A percentile compares a stretch with the other conserved stretches of the same genome.
Evolutionary conservation across 35 echinoderm and acorn worm species (phyloP).

Genomic region (Lytechinus variegatus): DNA sequence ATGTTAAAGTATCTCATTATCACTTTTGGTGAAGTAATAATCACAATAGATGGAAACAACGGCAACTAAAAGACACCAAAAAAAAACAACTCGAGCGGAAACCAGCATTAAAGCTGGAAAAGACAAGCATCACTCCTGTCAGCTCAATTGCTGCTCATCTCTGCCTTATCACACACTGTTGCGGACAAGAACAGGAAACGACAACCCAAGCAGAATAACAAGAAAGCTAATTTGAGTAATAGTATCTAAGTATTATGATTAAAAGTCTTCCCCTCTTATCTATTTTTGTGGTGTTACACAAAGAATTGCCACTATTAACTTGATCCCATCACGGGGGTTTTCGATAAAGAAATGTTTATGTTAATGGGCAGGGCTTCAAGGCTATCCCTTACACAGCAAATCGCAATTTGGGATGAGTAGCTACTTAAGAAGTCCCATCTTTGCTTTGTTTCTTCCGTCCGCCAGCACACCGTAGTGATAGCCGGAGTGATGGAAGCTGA

Average conservation of each 20-base stretch:
- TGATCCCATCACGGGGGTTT: not conserved
- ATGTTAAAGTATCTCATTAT: not conserved
- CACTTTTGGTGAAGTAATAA: not conserved
- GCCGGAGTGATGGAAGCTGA: not conserved
- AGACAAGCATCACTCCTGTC: not conserved
- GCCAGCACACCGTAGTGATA: not conserved
- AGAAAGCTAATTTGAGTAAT: conserved; percentile 33
- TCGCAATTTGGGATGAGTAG: not conserved
- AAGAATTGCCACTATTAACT: not conserved
- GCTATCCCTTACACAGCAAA: conserved; percentile 3
- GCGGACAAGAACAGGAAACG: not conserved
- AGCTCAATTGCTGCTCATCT: not conserved
- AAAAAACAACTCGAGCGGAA: not conserved
- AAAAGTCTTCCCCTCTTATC: not conserved
- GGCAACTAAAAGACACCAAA: too few relatives aligned
- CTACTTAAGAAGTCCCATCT: conserved; percentile 33
- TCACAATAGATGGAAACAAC: not conserved
- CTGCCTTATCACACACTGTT: not conserved
- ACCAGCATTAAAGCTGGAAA: not conserved
- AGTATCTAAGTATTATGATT: not conserved
- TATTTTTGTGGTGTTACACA: not conserved
- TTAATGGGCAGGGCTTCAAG: not conserved
- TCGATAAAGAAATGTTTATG: not conserved
- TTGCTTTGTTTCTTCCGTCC: not conserved
- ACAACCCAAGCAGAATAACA: not conserved